Evolutionary conservation across 2,113 vertebrate species (phyloP).

Genomic region (Acanthisitta chloris): DNA sequence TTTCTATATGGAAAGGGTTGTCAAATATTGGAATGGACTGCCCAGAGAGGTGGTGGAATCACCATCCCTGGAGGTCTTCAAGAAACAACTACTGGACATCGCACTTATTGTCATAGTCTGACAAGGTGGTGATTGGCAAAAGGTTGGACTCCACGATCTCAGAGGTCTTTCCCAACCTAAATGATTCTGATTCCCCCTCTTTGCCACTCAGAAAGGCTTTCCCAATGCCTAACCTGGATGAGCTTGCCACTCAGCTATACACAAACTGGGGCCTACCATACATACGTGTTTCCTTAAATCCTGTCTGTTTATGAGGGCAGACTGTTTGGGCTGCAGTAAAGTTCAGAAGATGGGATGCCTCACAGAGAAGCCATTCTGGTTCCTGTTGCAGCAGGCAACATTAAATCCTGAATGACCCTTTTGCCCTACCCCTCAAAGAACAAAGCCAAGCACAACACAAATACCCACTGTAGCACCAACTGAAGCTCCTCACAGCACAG

Average conservation of each 20-base stretch:
- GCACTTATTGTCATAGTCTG: background rate
- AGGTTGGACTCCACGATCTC: background rate
- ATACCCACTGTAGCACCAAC: background rate
- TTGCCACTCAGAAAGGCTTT: background rate
- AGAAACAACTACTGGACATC: background rate
- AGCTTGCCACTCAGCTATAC: background rate
- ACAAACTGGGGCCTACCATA: background rate
- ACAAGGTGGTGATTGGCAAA: background rate
- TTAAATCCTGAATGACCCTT: background rate
- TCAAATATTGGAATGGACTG: background rate
- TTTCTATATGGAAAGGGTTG: background rate
- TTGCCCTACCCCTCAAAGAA: background rate
- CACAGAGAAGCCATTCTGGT: background rate
- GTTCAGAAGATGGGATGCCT: background rate
- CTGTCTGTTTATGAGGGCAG: background rate
- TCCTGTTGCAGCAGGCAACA: background rate
- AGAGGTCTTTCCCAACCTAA: background rate
- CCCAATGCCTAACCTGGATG: accelerated
- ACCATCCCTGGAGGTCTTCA: background rate
- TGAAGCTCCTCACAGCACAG: background rate
- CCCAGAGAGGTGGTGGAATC: background rate
- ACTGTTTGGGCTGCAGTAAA: background rate
- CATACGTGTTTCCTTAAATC: background rate
- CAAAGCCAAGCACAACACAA: background rate
- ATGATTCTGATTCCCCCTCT: background rate